Percentiles rank a stretch among this genome's conserved stretches.
Conservation (phyloP, 2,797 vertebrate genomes). For the Mastacembelus armatus region DNA sequence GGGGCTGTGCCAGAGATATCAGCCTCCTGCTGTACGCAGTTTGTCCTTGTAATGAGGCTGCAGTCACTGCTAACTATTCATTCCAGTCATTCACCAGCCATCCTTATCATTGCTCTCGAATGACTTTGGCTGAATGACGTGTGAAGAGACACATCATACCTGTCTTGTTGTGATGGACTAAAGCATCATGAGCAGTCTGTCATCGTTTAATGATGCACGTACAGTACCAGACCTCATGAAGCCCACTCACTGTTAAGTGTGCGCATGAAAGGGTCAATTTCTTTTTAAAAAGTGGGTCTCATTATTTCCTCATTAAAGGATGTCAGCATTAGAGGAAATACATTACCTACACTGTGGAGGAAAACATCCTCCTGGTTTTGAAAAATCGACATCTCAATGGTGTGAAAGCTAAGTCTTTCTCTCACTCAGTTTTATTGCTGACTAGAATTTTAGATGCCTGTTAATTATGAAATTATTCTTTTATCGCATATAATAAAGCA, state of each 20-base stretch:
- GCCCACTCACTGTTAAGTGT: constrained; percentile 3
- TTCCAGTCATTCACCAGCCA: constrained; percentile 59
- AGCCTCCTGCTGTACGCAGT: constrained; percentile 59
- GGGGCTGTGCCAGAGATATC: constrained; percentile 67
- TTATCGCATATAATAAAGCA: background rate
- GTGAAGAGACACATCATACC: constrained; percentile 59
- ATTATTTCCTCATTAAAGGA: background rate
- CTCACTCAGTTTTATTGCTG: background rate
- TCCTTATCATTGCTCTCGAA: constrained; percentile 62
- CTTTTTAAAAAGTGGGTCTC: background rate
- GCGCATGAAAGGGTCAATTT: too few relatives aligned
- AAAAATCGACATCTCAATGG: background rate
- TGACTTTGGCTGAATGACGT: constrained; percentile 63
- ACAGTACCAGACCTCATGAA: background rate
- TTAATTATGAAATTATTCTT: too few relatives aligned
- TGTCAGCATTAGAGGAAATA: background rate
- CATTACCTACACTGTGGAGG: background rate
- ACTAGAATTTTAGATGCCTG: too few relatives aligned
- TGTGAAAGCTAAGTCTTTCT: background rate
- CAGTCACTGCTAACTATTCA: constrained; percentile 69
- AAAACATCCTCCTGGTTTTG: background rate
- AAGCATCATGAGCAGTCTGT: constrained; percentile 41
- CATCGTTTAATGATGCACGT: constrained; percentile 29
- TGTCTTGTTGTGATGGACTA: constrained; percentile 56
- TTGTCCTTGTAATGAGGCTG: constrained; percentile 76